These are phyloP conservation scores for Platysteira castanea DNA, from an alignment of 2,113 vertebrate species.

Conservation along the genomic window DNA sequence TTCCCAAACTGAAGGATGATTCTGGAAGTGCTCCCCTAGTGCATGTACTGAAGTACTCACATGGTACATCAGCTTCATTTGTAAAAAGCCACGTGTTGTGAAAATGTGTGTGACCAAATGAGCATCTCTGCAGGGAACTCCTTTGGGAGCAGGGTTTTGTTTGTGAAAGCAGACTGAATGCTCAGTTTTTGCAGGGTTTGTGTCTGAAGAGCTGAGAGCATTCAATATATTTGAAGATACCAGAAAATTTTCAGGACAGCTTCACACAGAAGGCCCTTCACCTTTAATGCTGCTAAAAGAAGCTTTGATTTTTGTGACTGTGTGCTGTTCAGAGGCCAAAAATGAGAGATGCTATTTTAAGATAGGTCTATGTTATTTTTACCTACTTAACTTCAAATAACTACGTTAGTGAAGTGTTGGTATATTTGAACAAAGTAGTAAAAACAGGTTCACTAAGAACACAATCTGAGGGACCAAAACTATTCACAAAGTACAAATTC, in stretches of 20 bases:
- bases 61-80: not conserved
- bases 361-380: not conserved
- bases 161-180: not conserved
- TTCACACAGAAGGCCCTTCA: not conserved
- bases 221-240: not conserved
- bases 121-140: not conserved
- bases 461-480: slow-evolving; percentile 13
- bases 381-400: not conserved
- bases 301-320: not conserved
- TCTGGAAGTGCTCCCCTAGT: not conserved
- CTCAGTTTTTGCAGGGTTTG: not conserved
- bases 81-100: not conserved
- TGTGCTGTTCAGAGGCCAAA: slow-evolving; percentile 21
- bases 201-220: not conserved
- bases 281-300: slow-evolving; percentile 38
- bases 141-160: not conserved
- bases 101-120: not conserved
- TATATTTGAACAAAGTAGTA: not conserved
- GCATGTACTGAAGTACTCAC: not conserved
- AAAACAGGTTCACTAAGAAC: not conserved
- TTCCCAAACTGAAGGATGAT: not conserved
- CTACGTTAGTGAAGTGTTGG: not conserved
- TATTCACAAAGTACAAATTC: not conserved
- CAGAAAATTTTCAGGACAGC: not conserved
- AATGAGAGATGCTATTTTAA: not conserved